These are phyloP conservation scores for Amazona guildingii DNA, from an alignment of 2,113 vertebrate genomes.

Conservation along the genomic window DNA sequence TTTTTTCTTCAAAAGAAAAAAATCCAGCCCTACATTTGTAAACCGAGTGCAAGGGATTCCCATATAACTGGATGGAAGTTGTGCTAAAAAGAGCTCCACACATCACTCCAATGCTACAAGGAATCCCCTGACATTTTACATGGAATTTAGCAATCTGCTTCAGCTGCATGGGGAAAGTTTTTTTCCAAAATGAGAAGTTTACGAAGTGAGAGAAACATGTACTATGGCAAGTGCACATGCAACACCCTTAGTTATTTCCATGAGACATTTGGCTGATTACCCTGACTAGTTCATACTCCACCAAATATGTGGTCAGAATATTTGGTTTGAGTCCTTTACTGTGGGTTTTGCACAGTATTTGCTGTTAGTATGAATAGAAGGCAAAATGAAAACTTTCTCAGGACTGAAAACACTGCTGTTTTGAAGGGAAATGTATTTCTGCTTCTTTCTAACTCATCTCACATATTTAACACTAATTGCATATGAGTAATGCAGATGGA, in stretches of 20 bases:
- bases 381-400: neutral
- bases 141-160: neutral
- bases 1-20: neutral
- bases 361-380: neutral
- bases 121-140: neutral
- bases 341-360: neutral
- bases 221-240: neutral
- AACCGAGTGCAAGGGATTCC: neutral
- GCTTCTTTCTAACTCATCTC: neutral
- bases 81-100: neutral
- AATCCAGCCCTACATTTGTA: neutral
- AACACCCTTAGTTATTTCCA: neutral
- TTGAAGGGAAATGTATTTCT: neutral
- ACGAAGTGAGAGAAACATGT: neutral
- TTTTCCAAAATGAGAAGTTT: neutral
- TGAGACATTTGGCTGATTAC: neutral
- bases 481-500: neutral
- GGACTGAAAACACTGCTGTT: neutral
- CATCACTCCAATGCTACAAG: neutral
- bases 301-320: neutral
- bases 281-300: neutral
- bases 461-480: neutral
- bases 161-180: neutral
- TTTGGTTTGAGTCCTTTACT: neutral
- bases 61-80: neutral